These are phyloP conservation scores for Babylonia areolata DNA, from an alignment of 1,140 invertebrate genomes.

Conservation along the genomic window DNA sequence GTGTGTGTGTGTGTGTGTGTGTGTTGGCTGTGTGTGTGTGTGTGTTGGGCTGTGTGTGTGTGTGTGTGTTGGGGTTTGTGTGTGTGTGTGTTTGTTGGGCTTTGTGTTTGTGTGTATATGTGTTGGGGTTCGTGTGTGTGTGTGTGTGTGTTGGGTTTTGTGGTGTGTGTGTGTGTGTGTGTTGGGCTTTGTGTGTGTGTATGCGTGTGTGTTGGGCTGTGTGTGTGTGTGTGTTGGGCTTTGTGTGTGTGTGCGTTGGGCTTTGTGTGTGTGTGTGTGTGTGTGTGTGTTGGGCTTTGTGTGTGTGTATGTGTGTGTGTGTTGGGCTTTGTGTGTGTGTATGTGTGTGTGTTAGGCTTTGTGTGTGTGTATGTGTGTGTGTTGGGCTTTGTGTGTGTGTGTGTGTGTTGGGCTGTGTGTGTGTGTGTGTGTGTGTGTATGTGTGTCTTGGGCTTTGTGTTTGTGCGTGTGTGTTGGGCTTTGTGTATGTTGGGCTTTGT, in stretches of 20 bases:
- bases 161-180: not conserved
- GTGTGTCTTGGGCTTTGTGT: too few relatives aligned
- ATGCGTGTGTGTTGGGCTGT: not conserved
- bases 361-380: too few relatives aligned
- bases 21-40: too few relatives aligned
- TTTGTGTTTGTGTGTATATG: not conserved
- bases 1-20: constrained; percentile 1
- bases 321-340: too few relatives aligned
- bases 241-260: not conserved
- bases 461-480: too few relatives aligned
- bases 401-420: too few relatives aligned
- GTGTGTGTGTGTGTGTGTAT: too few relatives aligned
- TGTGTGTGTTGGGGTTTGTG: not conserved
- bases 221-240: not conserved
- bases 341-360: not conserved
- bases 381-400: too few relatives aligned
- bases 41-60: too few relatives aligned
- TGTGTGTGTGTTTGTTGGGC: not conserved
- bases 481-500: too few relatives aligned
- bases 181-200: not conserved
- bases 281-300: not conserved
- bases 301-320: not conserved
- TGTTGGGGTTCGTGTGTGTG: not conserved
- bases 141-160: constrained; percentile 11
- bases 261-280: constrained; percentile 4